Conservation (phyloP, 2,797 vertebrate species). For the Hippopotamyrus pictus region DNA sequence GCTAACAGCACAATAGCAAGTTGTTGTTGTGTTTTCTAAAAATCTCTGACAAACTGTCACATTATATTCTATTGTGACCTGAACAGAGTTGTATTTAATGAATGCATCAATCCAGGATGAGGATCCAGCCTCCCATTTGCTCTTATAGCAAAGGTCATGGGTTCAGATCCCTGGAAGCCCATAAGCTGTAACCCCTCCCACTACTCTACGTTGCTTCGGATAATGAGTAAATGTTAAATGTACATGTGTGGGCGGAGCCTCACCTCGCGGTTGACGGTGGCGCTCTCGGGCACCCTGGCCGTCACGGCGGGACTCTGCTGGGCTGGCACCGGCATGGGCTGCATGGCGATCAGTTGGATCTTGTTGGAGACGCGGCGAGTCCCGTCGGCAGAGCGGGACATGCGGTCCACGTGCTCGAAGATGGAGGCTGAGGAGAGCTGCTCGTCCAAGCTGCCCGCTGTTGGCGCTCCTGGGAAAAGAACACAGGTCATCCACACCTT, state of each 20-base stretch:
- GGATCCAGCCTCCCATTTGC: not conserved
- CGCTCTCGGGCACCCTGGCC: slow-evolving; percentile 72
- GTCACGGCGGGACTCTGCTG: slow-evolving; percentile 69
- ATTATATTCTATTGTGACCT: not conserved
- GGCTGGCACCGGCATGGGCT: slow-evolving; percentile 77
- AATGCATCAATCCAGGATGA: not conserved
- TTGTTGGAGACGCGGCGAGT: slow-evolving; percentile 79
- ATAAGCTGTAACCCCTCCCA: not conserved
- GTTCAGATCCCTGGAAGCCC: not conserved
- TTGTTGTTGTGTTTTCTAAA: not conserved
- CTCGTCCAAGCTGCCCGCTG: slow-evolving; percentile 70
- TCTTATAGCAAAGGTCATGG: not conserved
- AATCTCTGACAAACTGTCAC: not conserved
- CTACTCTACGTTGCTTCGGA: not conserved
- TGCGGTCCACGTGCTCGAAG: slow-evolving; percentile 90
- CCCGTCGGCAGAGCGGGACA: slow-evolving; percentile 81
- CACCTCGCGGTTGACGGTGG: slow-evolving; percentile 88
- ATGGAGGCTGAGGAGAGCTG: slow-evolving; percentile 89
- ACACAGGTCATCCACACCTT: not conserved
- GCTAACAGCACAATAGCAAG: not conserved
- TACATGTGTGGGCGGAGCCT: not conserved
- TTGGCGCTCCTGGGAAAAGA: slow-evolving; percentile 59
- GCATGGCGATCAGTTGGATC: slow-evolving; percentile 95
- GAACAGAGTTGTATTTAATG: not conserved
- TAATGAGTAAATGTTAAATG: not conserved